Base-by-base conservation (phyloP, 37 sponge, comb jelly and placozoan genomes). In the Geodia barretti region DNA sequence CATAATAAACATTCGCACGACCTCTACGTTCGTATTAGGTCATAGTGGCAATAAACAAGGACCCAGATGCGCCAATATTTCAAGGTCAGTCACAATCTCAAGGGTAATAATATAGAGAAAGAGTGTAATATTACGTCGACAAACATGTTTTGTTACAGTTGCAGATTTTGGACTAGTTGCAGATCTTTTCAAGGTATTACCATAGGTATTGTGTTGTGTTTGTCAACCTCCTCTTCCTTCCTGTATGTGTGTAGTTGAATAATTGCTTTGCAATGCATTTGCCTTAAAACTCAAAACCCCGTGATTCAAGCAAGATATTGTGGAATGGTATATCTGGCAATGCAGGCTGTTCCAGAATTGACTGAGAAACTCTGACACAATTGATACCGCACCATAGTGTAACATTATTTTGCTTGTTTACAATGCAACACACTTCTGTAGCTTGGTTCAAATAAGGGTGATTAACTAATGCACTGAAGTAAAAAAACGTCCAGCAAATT, bases 31-130 rank as follows among this genome's bases (percentile, higher is more conserved):
- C n/a, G n/a, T n/a, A n/a, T n/a, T n/a, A 94, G 95, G 96, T 92
- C 0, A 99, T 99, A 37, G 99, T 99, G 8, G 97, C 97, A 42
- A 95, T 99, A 76, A 99, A 99, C 80, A 99, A 99, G 54, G 99
- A 99, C 42, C 85, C 93, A 5, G 99, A 99, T 70, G 99, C 99
- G 24, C 99, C 99, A 17, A 99, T 99, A 75, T 99, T 99, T 79
- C 97, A 99, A 79, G 93, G 95, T 94, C 67, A 39, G 29, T 25
- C 20, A 26, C 28, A 60, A 25, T 68, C 41, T 8, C 1, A 54
- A 19, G 21, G 58, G 25, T 42, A 32, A 62, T 9, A 60, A 30
- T 21, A 29, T 7, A 32, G 21, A 41, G n/a, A 33, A 42, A 39
- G 17, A 11, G 21, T 43, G 11, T 14, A 21, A 21, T 14, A 11